Evolutionary conservation across 2,797 vertebrate genomes (phyloP), one percentile per base, ranked within the genome.

Genomic region (Diglossa cyanea): DNA sequence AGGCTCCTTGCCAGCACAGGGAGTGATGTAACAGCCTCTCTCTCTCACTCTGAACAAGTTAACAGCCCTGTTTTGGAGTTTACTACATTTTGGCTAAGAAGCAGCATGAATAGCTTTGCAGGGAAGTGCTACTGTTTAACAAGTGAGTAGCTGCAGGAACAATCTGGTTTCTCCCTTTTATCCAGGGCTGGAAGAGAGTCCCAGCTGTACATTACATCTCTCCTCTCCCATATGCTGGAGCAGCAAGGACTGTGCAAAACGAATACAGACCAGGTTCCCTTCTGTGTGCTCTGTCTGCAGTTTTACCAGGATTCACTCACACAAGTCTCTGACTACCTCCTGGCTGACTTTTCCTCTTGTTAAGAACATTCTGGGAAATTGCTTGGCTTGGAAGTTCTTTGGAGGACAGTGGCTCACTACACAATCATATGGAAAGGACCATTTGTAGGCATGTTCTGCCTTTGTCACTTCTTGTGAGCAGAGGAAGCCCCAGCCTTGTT

Each of bases 51-150:
- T n/a, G 31, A 94, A 62, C 79, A 93, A 94, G 80, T 93, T 77
- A 77, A 65, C 92, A 94, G 77, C 74, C 61, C 67, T 75, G 72
- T 2, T 58, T 90, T 71, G 70, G 44, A 85, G 62, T 88, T 91
- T 85, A 95, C 90, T 94, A 82, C 71, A 42, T 55, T 93, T 78
- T 96, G 94, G 79, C 88, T 86, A 65, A 90, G 90, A 42, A 78
- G 44, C 57, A 88, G 68, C 76, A 67, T 11, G 33, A 93, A 83
- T 33, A 88, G 75, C 68, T 79, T 84, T 35, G 26, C 50, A 53
- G 74, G 48, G 50, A 82, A 82, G 58, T 2, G n/a, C 91, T 91
- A 50, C 87, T 73, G 79, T 73, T 93, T 28, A 88, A 83, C 72
- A 78, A 75, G 73, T 5, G 51, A 79, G 79, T 62, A 70, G 75